A percentile compares a stretch with the other conserved stretches of the same genome.
phyloP scores from a whole-genome alignment of 2,113 vertebrate genomes.

The Glaucidium brasilianum region DNA sequence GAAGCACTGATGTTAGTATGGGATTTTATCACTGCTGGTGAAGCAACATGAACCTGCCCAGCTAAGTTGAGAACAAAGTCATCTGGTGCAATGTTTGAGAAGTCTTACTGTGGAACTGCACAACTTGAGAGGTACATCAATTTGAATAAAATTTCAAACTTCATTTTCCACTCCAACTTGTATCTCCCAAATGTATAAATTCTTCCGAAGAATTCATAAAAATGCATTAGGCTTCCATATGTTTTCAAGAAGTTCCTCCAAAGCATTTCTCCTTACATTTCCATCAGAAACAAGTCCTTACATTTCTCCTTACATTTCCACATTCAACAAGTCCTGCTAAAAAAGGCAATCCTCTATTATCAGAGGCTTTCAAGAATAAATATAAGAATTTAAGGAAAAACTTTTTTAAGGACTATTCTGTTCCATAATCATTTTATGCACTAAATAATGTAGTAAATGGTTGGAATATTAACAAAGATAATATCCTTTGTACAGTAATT shows the following conservation, averaged over 20 bases:
- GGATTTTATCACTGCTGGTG: not conserved
- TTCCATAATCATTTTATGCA: not conserved
- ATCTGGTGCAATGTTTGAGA: not conserved
- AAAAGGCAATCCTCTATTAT: not conserved
- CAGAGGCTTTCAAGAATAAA: not conserved
- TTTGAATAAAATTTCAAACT: not conserved
- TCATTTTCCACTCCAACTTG: not conserved
- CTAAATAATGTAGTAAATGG: not conserved
- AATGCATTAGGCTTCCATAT: not conserved
- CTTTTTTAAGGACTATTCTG: not conserved
- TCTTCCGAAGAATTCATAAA: not conserved
- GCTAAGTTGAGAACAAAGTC: not conserved
- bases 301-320: not conserved
- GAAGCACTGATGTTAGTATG: not conserved
- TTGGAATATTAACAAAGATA: not conserved
- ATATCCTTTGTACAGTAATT: slow-evolving; percentile 9
- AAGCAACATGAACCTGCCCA: not conserved
- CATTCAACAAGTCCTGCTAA: not conserved
- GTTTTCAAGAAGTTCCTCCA: not conserved
- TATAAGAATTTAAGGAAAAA: not conserved
- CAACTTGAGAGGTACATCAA: not conserved
- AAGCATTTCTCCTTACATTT: not conserved
- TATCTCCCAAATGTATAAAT: not conserved
- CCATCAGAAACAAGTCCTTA: not conserved
- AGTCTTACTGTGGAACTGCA: not conserved